phyloP scores from a whole-genome alignment of 2,797 vertebrate species.

The Apodemus agrarius region DNA sequence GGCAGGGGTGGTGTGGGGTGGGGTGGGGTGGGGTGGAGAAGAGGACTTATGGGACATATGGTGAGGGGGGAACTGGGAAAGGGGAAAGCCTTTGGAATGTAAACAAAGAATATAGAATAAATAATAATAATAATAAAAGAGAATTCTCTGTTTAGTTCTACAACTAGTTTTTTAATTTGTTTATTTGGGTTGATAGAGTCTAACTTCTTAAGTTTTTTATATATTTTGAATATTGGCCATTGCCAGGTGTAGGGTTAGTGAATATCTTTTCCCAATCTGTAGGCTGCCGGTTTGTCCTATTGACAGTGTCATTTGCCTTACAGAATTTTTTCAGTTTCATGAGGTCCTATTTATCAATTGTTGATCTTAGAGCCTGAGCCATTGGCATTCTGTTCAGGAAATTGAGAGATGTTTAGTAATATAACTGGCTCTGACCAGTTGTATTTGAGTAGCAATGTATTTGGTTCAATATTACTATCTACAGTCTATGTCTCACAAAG shows the following conservation, averaged over 20 bases:
- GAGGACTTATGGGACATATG: no score
- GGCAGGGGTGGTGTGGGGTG: no score
- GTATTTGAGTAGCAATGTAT: neutral
- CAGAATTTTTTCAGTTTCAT: neutral
- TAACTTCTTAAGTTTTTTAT: neutral
- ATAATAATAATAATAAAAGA: no score
- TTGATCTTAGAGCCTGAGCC: neutral
- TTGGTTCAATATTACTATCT: slow-evolving; percentile 28
- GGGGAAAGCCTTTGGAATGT: no score
- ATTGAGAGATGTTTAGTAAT: neutral
- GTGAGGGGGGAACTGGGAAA: no score
- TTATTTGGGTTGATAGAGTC: neutral
- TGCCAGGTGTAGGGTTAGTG: neutral
- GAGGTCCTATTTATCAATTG: neutral
- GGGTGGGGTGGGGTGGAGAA: no score
- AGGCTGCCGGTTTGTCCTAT: neutral
- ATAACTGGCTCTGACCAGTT: neutral
- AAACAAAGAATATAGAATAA: no score
- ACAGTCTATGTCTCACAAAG: neutral
- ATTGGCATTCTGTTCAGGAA: neutral
- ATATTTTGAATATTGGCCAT: neutral
- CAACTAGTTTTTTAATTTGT: neutral
- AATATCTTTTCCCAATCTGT: neutral
- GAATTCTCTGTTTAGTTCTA: neutral
- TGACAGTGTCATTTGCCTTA: neutral